A percentile compares a stretch with the other conserved stretches of the same genome.
These are phyloP conservation scores for Notarius lentiginosus DNA, from an alignment of 2,113 vertebrate species.

Conservation along the genomic window DNA sequence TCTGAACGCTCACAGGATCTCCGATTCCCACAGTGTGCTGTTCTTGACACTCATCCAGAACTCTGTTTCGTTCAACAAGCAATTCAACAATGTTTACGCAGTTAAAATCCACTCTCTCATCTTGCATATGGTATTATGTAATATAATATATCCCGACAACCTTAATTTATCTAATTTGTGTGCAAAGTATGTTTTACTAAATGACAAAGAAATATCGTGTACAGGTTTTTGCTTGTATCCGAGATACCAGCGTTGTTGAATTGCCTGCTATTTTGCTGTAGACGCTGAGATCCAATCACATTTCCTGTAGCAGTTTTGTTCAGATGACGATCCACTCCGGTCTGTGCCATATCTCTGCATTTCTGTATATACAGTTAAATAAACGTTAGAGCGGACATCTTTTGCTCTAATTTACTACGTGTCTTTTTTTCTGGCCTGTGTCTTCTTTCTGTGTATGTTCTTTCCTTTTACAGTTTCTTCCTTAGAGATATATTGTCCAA, in stretches of 20 bases:
- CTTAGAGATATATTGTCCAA: neutral
- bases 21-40: conserved; percentile 14
- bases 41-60: conserved; percentile 17
- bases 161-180: conserved; percentile 66
- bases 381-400: conserved; percentile 71
- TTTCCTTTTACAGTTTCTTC: neutral
- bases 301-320: conserved; percentile 51
- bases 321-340: conserved; percentile 37
- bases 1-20: conserved; percentile 26
- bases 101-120: conserved; percentile 34
- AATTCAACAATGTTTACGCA: conserved; percentile 52
- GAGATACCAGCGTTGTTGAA: conserved; percentile 61
- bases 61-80: conserved; percentile 44
- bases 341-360: conserved; percentile 43
- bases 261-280: conserved; percentile 50
- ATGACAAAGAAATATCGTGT: conserved; percentile 63
- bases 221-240: conserved; percentile 63
- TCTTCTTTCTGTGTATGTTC: neutral
- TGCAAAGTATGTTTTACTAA: conserved; percentile 45
- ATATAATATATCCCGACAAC: conserved; percentile 52
- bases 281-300: conserved; percentile 41
- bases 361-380: conserved; percentile 69
- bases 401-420: conserved; percentile 23
- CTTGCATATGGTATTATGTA: conserved; percentile 56
- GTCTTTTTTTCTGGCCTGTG: conserved; percentile 4